Conservation (phyloP, 2,888 invertebrate genomes). For the Fabriciana adippe region DNA sequence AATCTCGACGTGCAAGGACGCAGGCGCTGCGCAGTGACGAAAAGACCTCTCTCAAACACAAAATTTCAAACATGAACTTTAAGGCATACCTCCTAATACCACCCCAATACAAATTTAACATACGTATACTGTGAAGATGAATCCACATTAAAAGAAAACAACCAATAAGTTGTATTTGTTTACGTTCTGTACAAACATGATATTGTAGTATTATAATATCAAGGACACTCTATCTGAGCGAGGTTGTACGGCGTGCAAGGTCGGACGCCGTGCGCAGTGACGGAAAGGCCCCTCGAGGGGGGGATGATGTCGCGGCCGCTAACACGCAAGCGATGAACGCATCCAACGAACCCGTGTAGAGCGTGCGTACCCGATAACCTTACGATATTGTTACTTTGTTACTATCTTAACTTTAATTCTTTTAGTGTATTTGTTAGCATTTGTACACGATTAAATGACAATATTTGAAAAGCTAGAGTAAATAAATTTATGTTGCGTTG, state of each 20-base stretch:
- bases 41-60: too few relatives aligned
- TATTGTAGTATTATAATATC: conserved; percentile 16
- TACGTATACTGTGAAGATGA: too few relatives aligned
- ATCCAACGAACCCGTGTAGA: conserved; percentile 90
- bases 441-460: too few relatives aligned
- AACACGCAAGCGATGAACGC: conserved; percentile 88
- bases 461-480: too few relatives aligned
- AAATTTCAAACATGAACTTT: too few relatives aligned
- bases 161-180: neutral
- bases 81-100: too few relatives aligned
- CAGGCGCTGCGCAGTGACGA: too few relatives aligned
- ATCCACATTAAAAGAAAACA: neutral
- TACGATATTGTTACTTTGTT: neutral
- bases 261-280: conserved; percentile 63
- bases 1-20: too few relatives aligned
- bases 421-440: too few relatives aligned
- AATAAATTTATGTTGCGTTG: too few relatives aligned
- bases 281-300: conserved; percentile 76
- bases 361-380: conserved; percentile 90
- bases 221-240: conserved; percentile 68
- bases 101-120: too few relatives aligned
- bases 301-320: conserved; percentile 83
- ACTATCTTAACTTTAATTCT: too few relatives aligned
- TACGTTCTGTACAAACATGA: conserved; percentile 4
- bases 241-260: conserved; percentile 73